A percentile compares a stretch with the other conserved stretches of the same genome.
Evolutionary conservation across 1,140 invertebrate species (phyloP).

Genomic region (Hylaeus volcanicus): DNA sequence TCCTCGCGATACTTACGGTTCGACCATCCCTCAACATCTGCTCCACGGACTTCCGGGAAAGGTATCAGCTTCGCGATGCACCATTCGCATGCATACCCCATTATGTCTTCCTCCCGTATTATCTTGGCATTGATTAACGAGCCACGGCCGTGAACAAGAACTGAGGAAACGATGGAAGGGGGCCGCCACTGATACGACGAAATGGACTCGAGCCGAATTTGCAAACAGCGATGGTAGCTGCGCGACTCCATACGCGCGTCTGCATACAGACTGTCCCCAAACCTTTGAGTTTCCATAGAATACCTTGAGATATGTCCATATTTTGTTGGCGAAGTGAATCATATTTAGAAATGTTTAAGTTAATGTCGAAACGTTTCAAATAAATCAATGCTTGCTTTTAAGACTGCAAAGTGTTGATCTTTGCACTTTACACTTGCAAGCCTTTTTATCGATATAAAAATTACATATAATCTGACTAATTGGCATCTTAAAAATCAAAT

Average conservation of each 20-base stretch:
- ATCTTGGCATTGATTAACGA: constrained; percentile 55
- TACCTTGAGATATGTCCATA: too few relatives aligned
- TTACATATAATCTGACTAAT: too few relatives aligned
- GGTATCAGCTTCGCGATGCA: constrained; percentile 36
- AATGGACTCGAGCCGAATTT: constrained; percentile 51
- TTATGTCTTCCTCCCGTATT: constrained; percentile 50
- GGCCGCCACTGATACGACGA: neutral
- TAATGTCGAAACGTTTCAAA: too few relatives aligned
- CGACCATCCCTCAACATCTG: constrained; percentile 36
- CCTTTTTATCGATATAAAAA: too few relatives aligned
- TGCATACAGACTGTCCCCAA: neutral
- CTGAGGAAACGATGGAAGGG: constrained; percentile 27
- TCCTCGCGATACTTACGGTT: constrained; percentile 21
- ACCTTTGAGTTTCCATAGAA: too few relatives aligned
- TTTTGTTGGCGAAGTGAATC: too few relatives aligned
- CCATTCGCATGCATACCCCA: constrained; percentile 40
- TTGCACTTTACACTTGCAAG: too few relatives aligned
- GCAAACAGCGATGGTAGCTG: constrained; percentile 24
- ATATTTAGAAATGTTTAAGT: too few relatives aligned
- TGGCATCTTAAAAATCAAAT: too few relatives aligned
- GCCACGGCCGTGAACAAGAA: constrained; percentile 35
- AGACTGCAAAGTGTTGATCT: too few relatives aligned
- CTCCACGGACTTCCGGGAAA: constrained; percentile 28
- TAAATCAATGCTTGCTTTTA: too few relatives aligned
- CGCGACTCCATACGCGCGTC: neutral